Evolutionary conservation across 2,888 invertebrate genomes (phyloP), one percentile per base, ranked within the genome.

Genomic region (Lasioglossum villosulum): DNA sequence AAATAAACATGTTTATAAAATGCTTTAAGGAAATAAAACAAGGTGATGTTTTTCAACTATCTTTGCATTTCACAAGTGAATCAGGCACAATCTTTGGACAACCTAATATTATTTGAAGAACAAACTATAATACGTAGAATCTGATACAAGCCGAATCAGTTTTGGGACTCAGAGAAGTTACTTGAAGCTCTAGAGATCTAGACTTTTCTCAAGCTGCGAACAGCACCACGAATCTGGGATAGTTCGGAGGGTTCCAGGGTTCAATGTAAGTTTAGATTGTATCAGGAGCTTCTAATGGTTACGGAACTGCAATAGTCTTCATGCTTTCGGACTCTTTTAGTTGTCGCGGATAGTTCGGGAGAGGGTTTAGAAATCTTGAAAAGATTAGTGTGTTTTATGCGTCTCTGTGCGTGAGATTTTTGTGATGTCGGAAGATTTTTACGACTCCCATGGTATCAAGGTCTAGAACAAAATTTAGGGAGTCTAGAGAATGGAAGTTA

Each of bases 261-360:
- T 66, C 66, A 66, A 66, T 34, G 66, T 34, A 66, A 66, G 66
- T 66, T 66, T 66, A 34, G 66, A 66, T 30, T 66, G 66, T 66
- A 66, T 66, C 66, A 8, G 66, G 34, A 19, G 30, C 19, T 19
- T 66, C 34, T 30, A 66, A 66, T 30, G 34, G 66, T 34, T 34
- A 8, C 8, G 6, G 34, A 34, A 66, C 30, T 34, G 1, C 63
- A 16, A 6, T 19, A 19, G 19, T 66, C 66, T 34, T 66, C 16
- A 19, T 16, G 66, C 16, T 66, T 8, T 34, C 16, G 8, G 66
- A 34, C 34, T 66, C 19, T 19, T 66, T 34, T 19, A 30, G 30
- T 16, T 66, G 19, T 66, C 66, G 34, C 16, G 66, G 34, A 19
- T 16, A 19, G 19, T 66, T 66, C 19, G 30, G 30, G 16, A 30